Percentiles rank a stretch among this genome's conserved stretches.
phyloP scores from a whole-genome alignment of 2,888 invertebrate species.

The Rhingia rostrata region DNA sequence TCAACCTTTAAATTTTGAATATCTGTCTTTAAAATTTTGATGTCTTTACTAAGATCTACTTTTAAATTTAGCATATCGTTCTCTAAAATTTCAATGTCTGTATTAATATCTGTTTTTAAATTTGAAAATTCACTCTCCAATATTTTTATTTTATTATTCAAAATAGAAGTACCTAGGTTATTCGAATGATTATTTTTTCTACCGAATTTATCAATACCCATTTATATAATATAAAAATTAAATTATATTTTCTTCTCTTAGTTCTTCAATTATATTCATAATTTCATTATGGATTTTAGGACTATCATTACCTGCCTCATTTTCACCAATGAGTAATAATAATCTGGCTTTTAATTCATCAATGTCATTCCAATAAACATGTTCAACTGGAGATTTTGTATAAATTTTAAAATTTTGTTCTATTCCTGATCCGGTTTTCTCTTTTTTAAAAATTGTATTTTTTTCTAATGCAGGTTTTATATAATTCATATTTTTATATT shows the following conservation, averaged over 20 bases:
- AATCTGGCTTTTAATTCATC: conserved; percentile 20
- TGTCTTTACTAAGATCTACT: conserved; percentile 1
- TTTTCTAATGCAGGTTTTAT: conserved; percentile 14
- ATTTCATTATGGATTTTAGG: conserved; percentile 21
- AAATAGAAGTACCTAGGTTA: too few relatives aligned
- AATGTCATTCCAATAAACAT: conserved; percentile 27
- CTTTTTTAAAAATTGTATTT: conserved; percentile 10
- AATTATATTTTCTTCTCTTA: conserved; percentile 28
- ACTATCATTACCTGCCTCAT: conserved; percentile 30
- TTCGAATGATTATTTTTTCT: conserved; percentile 14
- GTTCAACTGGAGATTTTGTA: conserved; percentile 19
- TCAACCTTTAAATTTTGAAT: conserved; percentile 4
- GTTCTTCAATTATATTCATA: conserved; percentile 15
- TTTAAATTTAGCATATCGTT: not conserved
- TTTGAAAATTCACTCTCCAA: conserved; percentile 14
- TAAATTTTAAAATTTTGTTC: conserved; percentile 25
- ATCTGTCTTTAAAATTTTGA: conserved; percentile 1
- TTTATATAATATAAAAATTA: conserved; percentile 21
- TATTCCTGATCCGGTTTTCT: conserved; percentile 7
- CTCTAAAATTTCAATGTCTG: too few relatives aligned
- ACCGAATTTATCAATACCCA: conserved; percentile 12
- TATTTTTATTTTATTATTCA: conserved; percentile 1
- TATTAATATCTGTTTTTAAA: conserved; percentile 4
- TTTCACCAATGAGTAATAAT: conserved; percentile 27
- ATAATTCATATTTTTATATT: conserved; percentile 29